These are phyloP conservation scores for Atherinomorus stipes DNA, from an alignment of 2,113 vertebrate species.

Conservation along the genomic window DNA sequence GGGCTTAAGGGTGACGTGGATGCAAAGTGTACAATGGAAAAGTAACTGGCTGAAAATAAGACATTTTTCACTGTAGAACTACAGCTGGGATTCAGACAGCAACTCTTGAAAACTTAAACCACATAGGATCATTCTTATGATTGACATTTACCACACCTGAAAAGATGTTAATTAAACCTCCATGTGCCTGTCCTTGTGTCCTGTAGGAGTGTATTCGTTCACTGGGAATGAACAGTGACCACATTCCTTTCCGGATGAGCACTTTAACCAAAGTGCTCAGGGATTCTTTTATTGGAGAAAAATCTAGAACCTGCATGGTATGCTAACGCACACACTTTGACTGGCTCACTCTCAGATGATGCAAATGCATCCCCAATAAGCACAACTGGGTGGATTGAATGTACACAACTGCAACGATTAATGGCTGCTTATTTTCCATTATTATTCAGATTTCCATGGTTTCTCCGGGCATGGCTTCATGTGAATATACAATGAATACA, in stretches of 20 bases:
- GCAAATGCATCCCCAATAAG: neutral
- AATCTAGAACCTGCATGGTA: conserved; percentile 98
- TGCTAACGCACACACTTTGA: conserved; percentile 29
- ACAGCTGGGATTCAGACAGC: neutral
- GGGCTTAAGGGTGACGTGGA: neutral
- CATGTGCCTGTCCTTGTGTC: neutral
- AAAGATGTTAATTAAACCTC: neutral
- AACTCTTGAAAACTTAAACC: too few relatives aligned
- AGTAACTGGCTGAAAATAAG: too few relatives aligned
- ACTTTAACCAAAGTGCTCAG: conserved; percentile 97
- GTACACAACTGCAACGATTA: too few relatives aligned
- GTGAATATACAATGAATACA: conserved; percentile 97
- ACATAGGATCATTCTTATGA: neutral
- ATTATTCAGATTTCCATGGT: conserved; percentile 94
- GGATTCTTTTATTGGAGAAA: conserved; percentile 96
- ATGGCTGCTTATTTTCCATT: neutral
- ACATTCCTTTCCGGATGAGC: conserved; percentile 96
- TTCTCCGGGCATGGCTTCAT: conserved; percentile 94
- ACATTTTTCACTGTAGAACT: neutral
- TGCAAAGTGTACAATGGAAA: neutral
- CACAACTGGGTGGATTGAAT: neutral
- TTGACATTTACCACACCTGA: neutral
- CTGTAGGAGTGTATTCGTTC: conserved; percentile 95
- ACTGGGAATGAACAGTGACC: conserved; percentile 94
- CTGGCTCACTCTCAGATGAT: neutral